Evolutionary conservation across 2,113 vertebrate species (phyloP), one percentile per base, ranked within the genome.

Genomic region (Phylloscopus whistleri): DNA sequence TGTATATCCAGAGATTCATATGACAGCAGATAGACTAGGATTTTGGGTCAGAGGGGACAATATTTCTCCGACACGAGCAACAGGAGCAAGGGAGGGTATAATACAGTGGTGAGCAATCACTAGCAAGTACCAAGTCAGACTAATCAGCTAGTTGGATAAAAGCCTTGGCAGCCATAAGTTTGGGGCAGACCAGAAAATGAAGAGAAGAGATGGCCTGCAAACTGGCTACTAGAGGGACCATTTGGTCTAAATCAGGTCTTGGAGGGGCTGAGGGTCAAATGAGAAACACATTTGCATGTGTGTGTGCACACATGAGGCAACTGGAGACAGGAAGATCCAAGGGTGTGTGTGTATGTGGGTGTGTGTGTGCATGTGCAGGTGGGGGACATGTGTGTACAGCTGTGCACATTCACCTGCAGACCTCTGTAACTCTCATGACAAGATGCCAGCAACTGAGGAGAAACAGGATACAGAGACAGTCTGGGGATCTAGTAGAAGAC

Each of bases 341-440:
- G 18, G 12, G 30, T 5, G 23, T 6, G 8, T 11, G 11, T 5
- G 10, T 51, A 1, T 26, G 7, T 16, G 7, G 23, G 14, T 15
- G 1, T 26, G 7, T 18, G 7, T 26, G 14, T 15, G 31, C 6
- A 3, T 31, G 20, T 70, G 33, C 43, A n/a, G 16, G 44, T 30
- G 20, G 8, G 16, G 11, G 11, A 2, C 0, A 0, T 24, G 20
- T 13, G 9, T 55, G 6, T 20, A 6, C 3, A 27, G 8, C 11
- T 10, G n/a, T 20, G 33, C 12, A 68, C 19, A 18, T 6, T 56
- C 43, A 56, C 24, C 19, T 79, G 16, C 27, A 83, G 33, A 28
- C 10, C 16, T 62, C 56, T 26, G 27, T 48, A 64, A 48, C 37
- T 62, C 8, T 24, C 11, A 19, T 35, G 10, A 5, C 24, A 67